Evolutionary conservation across 1,140 invertebrate genomes (phyloP).

Genomic region (Melipona quadrifasciata): DNA sequence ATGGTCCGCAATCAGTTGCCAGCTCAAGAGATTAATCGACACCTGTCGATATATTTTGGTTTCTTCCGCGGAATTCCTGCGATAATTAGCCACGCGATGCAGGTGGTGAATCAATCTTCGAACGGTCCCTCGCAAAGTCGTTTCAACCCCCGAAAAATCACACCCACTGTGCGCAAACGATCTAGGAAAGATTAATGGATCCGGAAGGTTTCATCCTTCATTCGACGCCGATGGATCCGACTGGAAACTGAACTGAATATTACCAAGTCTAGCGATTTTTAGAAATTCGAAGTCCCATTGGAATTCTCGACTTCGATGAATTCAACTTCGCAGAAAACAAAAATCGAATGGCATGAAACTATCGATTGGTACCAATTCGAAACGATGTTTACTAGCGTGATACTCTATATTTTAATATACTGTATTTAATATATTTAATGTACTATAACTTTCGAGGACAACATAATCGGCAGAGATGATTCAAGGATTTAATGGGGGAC

Average conservation of each 20-base stretch:
- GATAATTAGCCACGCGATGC: slow-evolving; percentile 35
- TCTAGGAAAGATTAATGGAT: slow-evolving; percentile 47
- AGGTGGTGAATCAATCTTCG: slow-evolving; percentile 53
- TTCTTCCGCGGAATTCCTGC: not conserved
- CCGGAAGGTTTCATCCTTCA: slow-evolving; percentile 27
- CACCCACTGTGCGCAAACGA: slow-evolving; percentile 4
- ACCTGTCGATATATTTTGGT: not conserved
- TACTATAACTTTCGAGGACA: not conserved
- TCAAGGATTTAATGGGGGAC: no score
- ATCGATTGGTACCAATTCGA: not conserved
- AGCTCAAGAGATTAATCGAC: not conserved
- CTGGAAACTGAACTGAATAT: not conserved
- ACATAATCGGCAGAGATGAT: not conserved
- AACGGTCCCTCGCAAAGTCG: slow-evolving; percentile 2
- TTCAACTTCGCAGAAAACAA: not conserved
- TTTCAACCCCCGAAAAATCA: slow-evolving; percentile 22
- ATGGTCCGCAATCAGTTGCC: no score
- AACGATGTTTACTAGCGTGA: not conserved
- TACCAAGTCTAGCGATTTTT: not conserved
- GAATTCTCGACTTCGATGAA: not conserved
- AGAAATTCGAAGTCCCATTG: not conserved
- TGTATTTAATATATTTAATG: no score
- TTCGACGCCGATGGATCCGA: not conserved
- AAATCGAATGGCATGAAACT: no score
- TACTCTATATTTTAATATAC: no score